Percentiles rank a stretch among this genome's conserved stretches.
These are phyloP conservation scores for Oryctes rhinoceros DNA, from an alignment of 1,140 invertebrate genomes.

Conservation along the genomic window DNA sequence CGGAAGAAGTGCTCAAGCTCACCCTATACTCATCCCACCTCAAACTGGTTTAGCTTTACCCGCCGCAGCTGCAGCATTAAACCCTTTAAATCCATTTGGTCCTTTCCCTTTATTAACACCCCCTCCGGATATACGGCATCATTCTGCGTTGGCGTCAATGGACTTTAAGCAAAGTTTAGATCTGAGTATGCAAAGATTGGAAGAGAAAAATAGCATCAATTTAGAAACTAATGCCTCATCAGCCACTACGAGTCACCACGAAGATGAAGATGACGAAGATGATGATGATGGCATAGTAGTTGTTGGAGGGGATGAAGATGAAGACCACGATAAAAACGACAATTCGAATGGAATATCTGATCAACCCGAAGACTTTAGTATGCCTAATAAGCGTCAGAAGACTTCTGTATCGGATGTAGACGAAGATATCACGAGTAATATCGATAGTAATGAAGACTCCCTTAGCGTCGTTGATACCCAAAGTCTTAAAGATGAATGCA, in stretches of 20 bases:
- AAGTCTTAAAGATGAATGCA: constrained; percentile 64
- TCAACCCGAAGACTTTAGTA: constrained; percentile 73
- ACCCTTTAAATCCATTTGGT: constrained; percentile 75
- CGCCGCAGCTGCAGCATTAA: constrained; percentile 67
- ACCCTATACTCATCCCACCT: constrained; percentile 79
- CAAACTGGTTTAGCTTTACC: constrained; percentile 71
- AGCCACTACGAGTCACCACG: constrained; percentile 59
- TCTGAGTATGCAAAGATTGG: constrained; percentile 65
- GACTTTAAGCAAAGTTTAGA: constrained; percentile 73
- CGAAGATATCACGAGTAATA: constrained; percentile 71
- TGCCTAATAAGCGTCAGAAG: constrained; percentile 69
- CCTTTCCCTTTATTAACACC: constrained; percentile 79
- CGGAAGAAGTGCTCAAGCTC: constrained; percentile 85
- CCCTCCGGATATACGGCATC: constrained; percentile 74
- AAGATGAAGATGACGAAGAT: constrained; percentile 64
- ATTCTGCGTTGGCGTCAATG: constrained; percentile 67
- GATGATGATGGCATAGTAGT: constrained; percentile 71
- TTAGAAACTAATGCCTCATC: constrained; percentile 60
- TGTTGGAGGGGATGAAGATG: constrained; percentile 70
- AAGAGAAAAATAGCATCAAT: constrained; percentile 67
- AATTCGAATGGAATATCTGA: constrained; percentile 58
- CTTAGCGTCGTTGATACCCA: constrained; percentile 66
- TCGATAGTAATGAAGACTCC: constrained; percentile 81
- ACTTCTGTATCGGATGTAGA: constrained; percentile 71
- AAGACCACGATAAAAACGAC: constrained; percentile 62